Evolutionary conservation across 2,888 invertebrate genomes (phyloP).

Genomic region (Apotomis betuletana): DNA sequence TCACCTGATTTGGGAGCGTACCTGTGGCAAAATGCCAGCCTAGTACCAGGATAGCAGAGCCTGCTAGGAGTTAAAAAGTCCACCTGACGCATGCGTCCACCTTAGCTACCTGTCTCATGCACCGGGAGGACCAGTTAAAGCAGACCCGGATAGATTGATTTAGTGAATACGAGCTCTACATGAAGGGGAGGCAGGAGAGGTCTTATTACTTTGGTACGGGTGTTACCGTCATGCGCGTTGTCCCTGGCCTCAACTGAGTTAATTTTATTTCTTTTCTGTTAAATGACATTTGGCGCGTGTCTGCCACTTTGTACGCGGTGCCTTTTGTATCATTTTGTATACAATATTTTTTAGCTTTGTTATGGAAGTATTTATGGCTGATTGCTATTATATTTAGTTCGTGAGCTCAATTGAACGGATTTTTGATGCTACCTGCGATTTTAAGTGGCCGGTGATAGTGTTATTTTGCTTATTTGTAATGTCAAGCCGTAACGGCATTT

Average conservation of each 20-base stretch:
- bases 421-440: not conserved
- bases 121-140: constrained; percentile 53
- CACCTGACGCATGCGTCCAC: constrained; percentile 82
- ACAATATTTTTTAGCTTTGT: not conserved
- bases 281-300: constrained; percentile 39
- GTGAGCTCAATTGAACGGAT: not conserved
- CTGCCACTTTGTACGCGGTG: constrained; percentile 12
- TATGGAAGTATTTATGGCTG: constrained; percentile 6
- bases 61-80: constrained; percentile 54
- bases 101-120: constrained; percentile 68
- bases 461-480: too few species aligned
- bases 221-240: constrained; percentile 39
- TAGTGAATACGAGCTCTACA: constrained; percentile 45
- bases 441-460: too few species aligned
- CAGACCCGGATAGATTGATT: constrained; percentile 49
- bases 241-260: constrained; percentile 37
- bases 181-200: constrained; percentile 43
- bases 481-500: too few species aligned
- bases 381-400: not conserved
- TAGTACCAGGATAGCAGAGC: constrained; percentile 72
- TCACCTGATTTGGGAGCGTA: constrained; percentile 77
- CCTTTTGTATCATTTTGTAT: constrained; percentile 16
- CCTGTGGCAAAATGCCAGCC: constrained; percentile 84
- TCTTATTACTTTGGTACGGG: constrained; percentile 42
- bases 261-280: constrained; percentile 50